Conservation (phyloP, 2,888 invertebrate species). For the Rhyacophila evoluta region DNA sequence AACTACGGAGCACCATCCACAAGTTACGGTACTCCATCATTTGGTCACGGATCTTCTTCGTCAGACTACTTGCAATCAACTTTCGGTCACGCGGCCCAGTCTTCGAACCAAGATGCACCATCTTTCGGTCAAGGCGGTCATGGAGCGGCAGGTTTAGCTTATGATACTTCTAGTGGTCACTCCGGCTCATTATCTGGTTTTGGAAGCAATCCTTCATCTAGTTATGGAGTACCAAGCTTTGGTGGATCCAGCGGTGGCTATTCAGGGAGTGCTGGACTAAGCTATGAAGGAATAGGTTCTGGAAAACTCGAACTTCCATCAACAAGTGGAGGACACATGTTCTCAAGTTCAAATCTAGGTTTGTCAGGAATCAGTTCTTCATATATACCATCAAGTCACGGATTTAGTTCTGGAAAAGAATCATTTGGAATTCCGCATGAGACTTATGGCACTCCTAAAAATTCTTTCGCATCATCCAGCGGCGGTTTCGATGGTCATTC, state of each 20-base stretch:
- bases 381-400: conserved; percentile 60
- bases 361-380: conserved; percentile 62
- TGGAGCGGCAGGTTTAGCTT: conserved; percentile 29
- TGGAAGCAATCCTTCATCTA: conserved; percentile 17
- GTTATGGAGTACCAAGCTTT: conserved; percentile 26
- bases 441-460: conserved; percentile 39
- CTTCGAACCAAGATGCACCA: conserved; percentile 27
- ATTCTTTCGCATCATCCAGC: conserved; percentile 44
- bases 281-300: conserved; percentile 58
- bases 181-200: conserved; percentile 13
- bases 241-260: conserved; percentile 26
- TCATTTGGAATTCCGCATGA: conserved; percentile 58
- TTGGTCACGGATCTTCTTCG: conserved; percentile 31
- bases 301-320: conserved; percentile 51
- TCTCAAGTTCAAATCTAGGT: conserved; percentile 60
- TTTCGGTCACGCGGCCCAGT: conserved; percentile 29
- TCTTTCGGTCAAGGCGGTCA: not conserved
- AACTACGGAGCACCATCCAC: conserved; percentile 39
- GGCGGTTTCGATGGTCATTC: conserved; percentile 59
- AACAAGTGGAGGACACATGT: conserved; percentile 56
- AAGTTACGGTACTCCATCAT: conserved; percentile 40
- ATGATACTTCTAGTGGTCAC: conserved; percentile 15
- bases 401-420: conserved; percentile 58
- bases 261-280: conserved; percentile 56
- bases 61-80: conserved; percentile 25